phyloP scores from a whole-genome alignment of 2,888 invertebrate genomes.

The Habrosyne pyritoides region DNA sequence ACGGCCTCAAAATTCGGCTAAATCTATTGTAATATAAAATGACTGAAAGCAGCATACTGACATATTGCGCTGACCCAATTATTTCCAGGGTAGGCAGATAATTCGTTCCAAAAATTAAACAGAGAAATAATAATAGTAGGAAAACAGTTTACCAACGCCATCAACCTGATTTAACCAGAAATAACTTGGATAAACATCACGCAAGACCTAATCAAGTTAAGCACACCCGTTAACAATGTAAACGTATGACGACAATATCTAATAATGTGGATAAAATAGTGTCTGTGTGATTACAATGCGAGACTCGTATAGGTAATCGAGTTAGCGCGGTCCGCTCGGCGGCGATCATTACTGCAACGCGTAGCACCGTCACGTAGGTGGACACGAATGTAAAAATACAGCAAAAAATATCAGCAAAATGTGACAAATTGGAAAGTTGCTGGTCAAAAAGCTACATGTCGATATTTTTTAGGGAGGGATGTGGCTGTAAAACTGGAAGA shows the following conservation, averaged over 20 bases:
- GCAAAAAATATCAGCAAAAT: background rate
- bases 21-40: too few relatives aligned
- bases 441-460: background rate
- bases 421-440: background rate
- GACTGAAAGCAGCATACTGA: too few relatives aligned
- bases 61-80: too few relatives aligned
- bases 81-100: background rate
- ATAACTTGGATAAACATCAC: constrained; percentile 2
- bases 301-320: constrained; percentile 75
- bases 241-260: constrained; percentile 49
- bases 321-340: constrained; percentile 69
- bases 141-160: background rate
- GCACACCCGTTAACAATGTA: constrained; percentile 14
- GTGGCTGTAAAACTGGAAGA: constrained; percentile 26
- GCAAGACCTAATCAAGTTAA: constrained; percentile 7
- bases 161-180: background rate
- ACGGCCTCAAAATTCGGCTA: too few relatives aligned
- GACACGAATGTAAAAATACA: constrained; percentile 29
- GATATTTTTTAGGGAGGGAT: background rate
- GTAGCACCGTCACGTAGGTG: constrained; percentile 56
- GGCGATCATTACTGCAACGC: constrained; percentile 59
- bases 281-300: constrained; percentile 70
- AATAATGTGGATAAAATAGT: constrained; percentile 73
- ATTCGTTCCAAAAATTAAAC: too few relatives aligned
- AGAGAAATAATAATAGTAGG: background rate